Evolutionary conservation across 1,140 invertebrate species (phyloP).

Genomic region (Bombus soroeensis): DNA sequence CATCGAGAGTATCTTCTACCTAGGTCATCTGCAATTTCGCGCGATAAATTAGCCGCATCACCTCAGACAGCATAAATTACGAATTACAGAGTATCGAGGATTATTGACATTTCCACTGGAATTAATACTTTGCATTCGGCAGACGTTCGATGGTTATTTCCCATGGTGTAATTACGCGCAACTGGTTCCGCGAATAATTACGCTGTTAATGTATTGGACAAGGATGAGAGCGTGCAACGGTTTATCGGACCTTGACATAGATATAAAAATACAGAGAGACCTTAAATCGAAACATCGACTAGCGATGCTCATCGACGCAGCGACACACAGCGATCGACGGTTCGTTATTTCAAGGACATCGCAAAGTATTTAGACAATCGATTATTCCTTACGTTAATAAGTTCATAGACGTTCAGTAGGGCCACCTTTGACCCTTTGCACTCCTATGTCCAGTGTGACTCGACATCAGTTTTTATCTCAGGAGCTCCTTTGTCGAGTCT

Average conservation of each 20-base stretch:
- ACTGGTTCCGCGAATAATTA: conserved; percentile 25
- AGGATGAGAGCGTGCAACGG: neutral
- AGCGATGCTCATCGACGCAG: neutral
- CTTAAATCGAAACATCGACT: neutral
- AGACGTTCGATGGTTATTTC: neutral
- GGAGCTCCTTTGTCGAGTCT: too few relatives aligned
- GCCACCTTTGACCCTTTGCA: too few relatives aligned
- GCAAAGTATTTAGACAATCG: neutral
- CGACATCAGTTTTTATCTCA: too few relatives aligned
- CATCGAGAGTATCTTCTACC: neutral
- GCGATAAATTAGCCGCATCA: conserved; percentile 30
- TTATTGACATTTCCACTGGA: conserved; percentile 5
- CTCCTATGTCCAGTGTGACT: too few relatives aligned
- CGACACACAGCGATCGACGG: neutral
- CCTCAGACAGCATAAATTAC: neutral
- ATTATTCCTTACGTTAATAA: neutral
- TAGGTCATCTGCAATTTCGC: conserved; percentile 31
- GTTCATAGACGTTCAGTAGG: too few relatives aligned
- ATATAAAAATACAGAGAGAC: neutral
- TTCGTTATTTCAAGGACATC: neutral
- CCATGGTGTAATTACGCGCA: conserved; percentile 3
- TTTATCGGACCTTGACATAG: conserved; percentile 21
- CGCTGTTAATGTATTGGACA: neutral
- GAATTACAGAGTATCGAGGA: neutral
- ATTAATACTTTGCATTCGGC: conserved; percentile 42